Base-by-base conservation (phyloP, 1,140 invertebrate species). In the Sycophaga agraensis region DNA sequence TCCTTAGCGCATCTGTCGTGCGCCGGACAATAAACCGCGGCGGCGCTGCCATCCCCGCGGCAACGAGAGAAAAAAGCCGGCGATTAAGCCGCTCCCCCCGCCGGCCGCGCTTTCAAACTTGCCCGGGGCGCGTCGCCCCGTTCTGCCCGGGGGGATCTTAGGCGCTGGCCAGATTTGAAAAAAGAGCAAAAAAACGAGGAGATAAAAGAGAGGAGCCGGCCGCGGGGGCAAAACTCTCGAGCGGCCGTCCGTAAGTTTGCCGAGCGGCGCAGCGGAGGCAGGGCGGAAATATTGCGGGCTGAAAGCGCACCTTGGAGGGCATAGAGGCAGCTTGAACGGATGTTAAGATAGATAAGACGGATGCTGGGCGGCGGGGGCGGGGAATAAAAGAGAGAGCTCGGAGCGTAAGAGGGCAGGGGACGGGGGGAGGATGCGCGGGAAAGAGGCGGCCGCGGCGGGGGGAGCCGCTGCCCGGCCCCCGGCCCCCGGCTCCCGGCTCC, bases 241-340 rank as follows among this genome's bases (percentile, higher is more conserved):
- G 21, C 16, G 17, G 43, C 28, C 17, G 17, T 59, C 28, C 35
- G n/a, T n/a, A n/a, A n/a, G n/a, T n/a, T n/a, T n/a, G n/a, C 28
- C 11, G 28, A 11, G 28, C 4, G 28, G 26, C 17, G 50, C 39
- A 53, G 14, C 42, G 45, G 55, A 64, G 61, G 64, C 46, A 57
- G 28, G 48, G 40, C 34, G 53, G 22, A 60, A 58, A 59, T 56
- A 45, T 64, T 51, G 65, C 51, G 54, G 55, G 63, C 50, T 60
- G 65, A 61, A 46, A 43, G 63, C 35, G 28, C 39, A 42, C 19
- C 0, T 54, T 54, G 31, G n/a, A n/a, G n/a, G 11, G 21, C 24
- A 35, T 54, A 42, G 12, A n/a, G n/a, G n/a, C n/a, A n/a, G 11
- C 4, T 37, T 22, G 17, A 51, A 51, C 17, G 48, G 34, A 51